Evolutionary conservation across 2,888 invertebrate genomes (phyloP).

Genomic region (Pilophorus perplexus): DNA sequence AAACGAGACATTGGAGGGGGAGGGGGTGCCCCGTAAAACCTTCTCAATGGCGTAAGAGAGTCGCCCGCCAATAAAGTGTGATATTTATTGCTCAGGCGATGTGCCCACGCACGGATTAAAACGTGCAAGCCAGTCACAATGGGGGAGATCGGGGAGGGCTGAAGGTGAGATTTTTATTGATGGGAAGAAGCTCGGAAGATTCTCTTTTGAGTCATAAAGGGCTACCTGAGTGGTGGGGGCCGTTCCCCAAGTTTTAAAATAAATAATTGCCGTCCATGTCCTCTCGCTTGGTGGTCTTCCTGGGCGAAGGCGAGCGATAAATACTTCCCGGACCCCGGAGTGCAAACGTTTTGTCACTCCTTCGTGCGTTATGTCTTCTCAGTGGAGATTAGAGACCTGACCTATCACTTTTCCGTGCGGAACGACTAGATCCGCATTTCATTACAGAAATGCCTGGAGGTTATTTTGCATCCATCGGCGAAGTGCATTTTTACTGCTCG

Average conservation of each 20-base stretch:
- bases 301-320: not conserved
- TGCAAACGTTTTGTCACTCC: constrained; percentile 11
- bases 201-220: constrained; percentile 9
- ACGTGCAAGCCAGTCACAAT: constrained; percentile 9
- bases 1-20: not conserved
- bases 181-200: not conserved
- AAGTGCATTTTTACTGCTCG: too few species aligned
- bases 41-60: constrained; percentile 21
- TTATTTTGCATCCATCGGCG: too few species aligned
- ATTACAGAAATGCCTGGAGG: too few species aligned
- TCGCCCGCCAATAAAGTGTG: constrained; percentile 18
- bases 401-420: too few species aligned
- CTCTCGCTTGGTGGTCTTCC: constrained; percentile 29
- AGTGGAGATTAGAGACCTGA: too few species aligned
- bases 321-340: not conserved
- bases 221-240: constrained; percentile 17
- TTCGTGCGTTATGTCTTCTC: too few species aligned
- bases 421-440: too few species aligned
- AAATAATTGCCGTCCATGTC: constrained; percentile 23
- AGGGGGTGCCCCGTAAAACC: constrained; percentile 7
- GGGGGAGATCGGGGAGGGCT: not conserved
- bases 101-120: constrained; percentile 28
- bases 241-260: constrained; percentile 21
- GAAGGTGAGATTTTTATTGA: constrained; percentile 29
- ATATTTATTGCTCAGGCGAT: constrained; percentile 14